Evolutionary conservation across 2,888 invertebrate species (phyloP).

Genomic region (Dendrolimus pini): DNA sequence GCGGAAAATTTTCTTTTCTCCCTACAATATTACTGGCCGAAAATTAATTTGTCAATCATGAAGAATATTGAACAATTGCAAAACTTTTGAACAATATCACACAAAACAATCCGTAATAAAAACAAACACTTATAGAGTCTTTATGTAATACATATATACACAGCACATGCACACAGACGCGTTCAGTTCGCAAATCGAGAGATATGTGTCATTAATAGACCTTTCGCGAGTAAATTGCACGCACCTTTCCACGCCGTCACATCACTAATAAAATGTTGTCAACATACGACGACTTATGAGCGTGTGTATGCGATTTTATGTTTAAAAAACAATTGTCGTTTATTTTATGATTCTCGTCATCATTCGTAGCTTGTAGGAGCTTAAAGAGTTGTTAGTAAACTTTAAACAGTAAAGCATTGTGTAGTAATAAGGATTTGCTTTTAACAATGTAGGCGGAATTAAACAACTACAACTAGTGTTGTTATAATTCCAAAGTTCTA

Average conservation of each 20-base stretch:
- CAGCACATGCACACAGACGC: background rate
- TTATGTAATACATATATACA: background rate
- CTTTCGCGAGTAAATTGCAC: background rate
- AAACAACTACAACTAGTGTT: too few species aligned
- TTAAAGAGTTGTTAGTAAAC: too few species aligned
- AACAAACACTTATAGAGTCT: background rate
- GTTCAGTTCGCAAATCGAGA: background rate
- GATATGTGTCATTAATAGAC: background rate
- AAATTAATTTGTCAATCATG: background rate
- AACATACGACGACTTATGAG: too few species aligned
- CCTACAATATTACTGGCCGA: background rate
- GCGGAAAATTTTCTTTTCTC: background rate
- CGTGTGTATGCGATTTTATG: too few species aligned
- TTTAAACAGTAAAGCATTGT: too few species aligned
- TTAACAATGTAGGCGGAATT: too few species aligned
- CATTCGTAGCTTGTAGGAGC: too few species aligned
- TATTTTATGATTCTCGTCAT: too few species aligned
- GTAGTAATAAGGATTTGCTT: too few species aligned
- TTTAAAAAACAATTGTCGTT: too few species aligned
- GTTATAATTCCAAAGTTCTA: too few species aligned
- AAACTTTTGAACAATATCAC: background rate
- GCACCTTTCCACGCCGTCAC: background rate
- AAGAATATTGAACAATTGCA: background rate
- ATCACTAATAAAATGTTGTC: too few species aligned
- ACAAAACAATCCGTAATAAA: background rate